Percentiles rank a stretch among this genome's conserved stretches.
These are phyloP conservation scores for Mesocentrotus franciscanus DNA, from an alignment of 53 echinoderm and acorn worm genomes.

Conservation along the genomic window DNA sequence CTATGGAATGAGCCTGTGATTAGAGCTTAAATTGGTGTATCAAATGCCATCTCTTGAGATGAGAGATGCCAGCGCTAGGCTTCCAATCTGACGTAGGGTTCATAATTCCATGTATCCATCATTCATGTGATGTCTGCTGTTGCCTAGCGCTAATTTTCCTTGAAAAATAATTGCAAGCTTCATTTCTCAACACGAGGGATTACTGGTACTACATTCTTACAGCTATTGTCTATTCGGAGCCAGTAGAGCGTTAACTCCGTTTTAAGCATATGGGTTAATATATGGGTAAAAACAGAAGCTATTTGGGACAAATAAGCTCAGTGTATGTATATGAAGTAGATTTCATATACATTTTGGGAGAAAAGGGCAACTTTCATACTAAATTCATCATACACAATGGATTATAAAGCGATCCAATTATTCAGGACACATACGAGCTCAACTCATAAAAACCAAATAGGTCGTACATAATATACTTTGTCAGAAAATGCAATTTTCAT, in stretches of 20 bases:
- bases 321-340: too few species aligned
- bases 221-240: neutral
- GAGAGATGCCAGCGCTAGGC: neutral
- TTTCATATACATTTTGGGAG: too few species aligned
- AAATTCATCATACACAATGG: too few species aligned
- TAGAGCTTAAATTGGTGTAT: constrained; percentile 30
- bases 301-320: too few species aligned
- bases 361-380: too few species aligned
- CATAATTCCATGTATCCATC: constrained; percentile 14
- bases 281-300: neutral
- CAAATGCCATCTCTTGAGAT: constrained; percentile 17
- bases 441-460: neutral
- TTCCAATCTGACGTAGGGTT: neutral
- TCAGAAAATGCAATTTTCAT: neutral
- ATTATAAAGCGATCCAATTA: neutral
- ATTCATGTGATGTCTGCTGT: neutral
- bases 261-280: neutral
- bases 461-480: neutral
- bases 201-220: neutral
- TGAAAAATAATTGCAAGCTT: constrained; percentile 12
- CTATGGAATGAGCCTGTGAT: constrained; percentile 30
- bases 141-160: neutral
- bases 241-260: too few species aligned
- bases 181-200: neutral
- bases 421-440: neutral